Evolutionary conservation across 2,113 vertebrate genomes (phyloP).

Genomic region (Poecilia latipinna): DNA sequence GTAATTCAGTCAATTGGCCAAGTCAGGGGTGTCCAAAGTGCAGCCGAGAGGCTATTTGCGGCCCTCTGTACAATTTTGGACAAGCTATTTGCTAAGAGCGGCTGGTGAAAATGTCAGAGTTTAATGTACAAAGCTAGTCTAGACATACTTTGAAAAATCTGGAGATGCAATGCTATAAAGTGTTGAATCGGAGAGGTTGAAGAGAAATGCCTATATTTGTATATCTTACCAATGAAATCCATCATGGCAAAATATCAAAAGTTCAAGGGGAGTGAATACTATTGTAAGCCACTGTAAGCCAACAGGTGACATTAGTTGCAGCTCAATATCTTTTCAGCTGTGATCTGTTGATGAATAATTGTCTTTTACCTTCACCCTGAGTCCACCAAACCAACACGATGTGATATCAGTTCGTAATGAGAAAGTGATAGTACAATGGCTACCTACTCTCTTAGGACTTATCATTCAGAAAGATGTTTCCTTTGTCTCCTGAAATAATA

Average conservation of each 20-base stretch:
- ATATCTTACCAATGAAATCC: background rate
- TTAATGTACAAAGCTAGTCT: background rate
- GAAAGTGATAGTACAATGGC: slow-evolving; percentile 47
- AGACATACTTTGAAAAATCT: background rate
- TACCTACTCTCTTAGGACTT: slow-evolving; percentile 59
- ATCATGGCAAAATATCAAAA: background rate
- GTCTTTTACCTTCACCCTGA: slow-evolving; percentile 5
- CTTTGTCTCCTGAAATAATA: slow-evolving; percentile 70
- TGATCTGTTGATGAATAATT: background rate
- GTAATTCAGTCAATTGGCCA: too few relatives aligned
- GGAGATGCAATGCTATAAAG: background rate
- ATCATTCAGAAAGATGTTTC: slow-evolving; percentile 65
- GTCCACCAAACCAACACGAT: slow-evolving; percentile 7
- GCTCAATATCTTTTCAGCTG: background rate
- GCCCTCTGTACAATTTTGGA: too few relatives aligned
- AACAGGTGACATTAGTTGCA: slow-evolving; percentile 1
- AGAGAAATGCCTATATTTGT: background rate
- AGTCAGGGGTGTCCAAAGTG: too few relatives aligned
- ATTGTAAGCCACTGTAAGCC: too few relatives aligned
- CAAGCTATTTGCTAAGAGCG: background rate
- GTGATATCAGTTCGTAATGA: slow-evolving; percentile 41
- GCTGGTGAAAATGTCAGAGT: too few relatives aligned
- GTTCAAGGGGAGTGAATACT: background rate
- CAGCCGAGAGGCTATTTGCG: too few relatives aligned
- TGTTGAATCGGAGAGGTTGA: too few relatives aligned